These are phyloP conservation scores for Latrodectus geometricus DNA, from an alignment of 1,140 invertebrate species.

Conservation along the genomic window DNA sequence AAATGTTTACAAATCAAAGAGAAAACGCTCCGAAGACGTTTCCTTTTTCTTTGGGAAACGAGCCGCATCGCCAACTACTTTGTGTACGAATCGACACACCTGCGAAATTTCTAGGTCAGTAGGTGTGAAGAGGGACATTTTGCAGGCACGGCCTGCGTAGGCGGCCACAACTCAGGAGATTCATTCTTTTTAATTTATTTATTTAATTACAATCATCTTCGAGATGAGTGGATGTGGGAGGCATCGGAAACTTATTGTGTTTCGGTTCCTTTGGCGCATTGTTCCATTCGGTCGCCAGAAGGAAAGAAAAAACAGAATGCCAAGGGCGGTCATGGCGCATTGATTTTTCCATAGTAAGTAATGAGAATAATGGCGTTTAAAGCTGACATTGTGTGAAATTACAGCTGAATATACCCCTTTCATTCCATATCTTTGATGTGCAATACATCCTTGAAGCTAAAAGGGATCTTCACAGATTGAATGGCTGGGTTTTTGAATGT, in stretches of 20 bases:
- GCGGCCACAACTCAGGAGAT: conserved; percentile 17
- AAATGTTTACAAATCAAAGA: too few relatives aligned
- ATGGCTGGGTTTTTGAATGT: too few relatives aligned
- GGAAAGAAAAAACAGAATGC: conserved; percentile 23
- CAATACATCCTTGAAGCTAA: too few relatives aligned
- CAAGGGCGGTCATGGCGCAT: conserved; percentile 33
- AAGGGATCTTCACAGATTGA: too few relatives aligned
- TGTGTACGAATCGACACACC: not conserved
- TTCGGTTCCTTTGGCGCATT: too few relatives aligned
- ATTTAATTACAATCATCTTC: conserved; percentile 41
- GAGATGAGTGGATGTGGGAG: conserved; percentile 35
- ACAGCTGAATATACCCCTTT: too few relatives aligned
- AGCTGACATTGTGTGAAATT: too few relatives aligned
- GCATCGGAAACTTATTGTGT: not conserved
- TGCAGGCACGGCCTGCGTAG: not conserved
- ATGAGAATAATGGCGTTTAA: not conserved
- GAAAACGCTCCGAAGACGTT: too few relatives aligned
- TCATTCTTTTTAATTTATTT: conserved; percentile 30
- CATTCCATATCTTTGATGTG: too few relatives aligned
- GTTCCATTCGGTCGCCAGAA: not conserved
- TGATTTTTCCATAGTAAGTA: not conserved
- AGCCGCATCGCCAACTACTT: too few relatives aligned
- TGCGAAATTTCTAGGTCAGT: conserved; percentile 35
- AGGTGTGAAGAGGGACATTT: conserved; percentile 6
- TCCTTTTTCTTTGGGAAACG: too few relatives aligned